These are phyloP conservation scores for Nicator chloris DNA, from an alignment of 2,113 vertebrate species.

Conservation along the genomic window DNA sequence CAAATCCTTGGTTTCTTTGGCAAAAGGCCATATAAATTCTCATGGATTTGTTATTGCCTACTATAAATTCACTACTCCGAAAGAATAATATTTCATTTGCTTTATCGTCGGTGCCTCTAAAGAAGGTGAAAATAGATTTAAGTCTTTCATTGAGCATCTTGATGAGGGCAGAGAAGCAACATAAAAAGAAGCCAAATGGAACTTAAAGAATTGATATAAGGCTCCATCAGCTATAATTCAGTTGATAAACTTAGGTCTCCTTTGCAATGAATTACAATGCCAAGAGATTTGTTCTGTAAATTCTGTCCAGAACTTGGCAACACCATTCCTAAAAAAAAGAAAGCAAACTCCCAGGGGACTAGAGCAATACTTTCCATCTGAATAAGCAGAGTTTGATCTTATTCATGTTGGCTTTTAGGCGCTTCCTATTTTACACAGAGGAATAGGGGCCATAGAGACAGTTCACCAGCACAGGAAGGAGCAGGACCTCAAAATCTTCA, in stretches of 20 bases:
- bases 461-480: background rate
- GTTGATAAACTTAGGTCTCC: constrained; percentile 44
- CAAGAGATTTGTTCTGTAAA: constrained; percentile 53
- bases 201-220: background rate
- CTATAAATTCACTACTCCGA: constrained; percentile 48
- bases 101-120: background rate
- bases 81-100: constrained; percentile 52
- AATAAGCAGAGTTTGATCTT: constrained; percentile 20
- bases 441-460: background rate
- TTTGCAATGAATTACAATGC: constrained; percentile 36
- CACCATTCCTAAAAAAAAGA: background rate
- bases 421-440: background rate
- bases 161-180: background rate
- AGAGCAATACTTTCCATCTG: constrained; percentile 31
- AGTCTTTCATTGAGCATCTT: constrained; percentile 18
- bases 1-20: constrained; percentile 51
- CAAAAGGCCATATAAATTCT: constrained; percentile 55
- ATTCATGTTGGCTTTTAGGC: background rate
- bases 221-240: background rate
- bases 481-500: background rate
- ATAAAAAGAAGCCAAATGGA: constrained; percentile 4
- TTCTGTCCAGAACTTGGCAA: constrained; percentile 47
- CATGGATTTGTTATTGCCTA: constrained; percentile 54
- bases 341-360: constrained; percentile 1
- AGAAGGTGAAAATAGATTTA: constrained; percentile 58